Base-by-base conservation (phyloP, 37 sponge, comb jelly and placozoan species). In the Oscarella lobularis region DNA sequence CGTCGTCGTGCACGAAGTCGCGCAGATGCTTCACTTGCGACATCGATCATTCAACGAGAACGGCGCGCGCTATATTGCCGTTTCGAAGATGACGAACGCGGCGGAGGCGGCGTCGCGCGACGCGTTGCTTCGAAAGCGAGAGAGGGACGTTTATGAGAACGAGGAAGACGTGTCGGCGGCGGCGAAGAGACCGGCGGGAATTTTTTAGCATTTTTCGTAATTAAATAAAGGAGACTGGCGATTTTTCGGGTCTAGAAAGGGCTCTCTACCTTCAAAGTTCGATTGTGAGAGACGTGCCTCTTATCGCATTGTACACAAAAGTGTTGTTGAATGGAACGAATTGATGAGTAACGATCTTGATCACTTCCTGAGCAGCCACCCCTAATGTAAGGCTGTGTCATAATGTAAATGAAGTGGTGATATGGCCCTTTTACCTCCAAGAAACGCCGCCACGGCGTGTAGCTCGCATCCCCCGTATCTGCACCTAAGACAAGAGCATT, bases 261-360 rank as follows among this genome's bases (percentile, higher is more conserved):
- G n/a, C n/a, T n/a, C n/a, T n/a, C n/a, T n/a, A n/a, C n/a, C n/a
- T n/a, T n/a, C n/a, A n/a, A n/a, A n/a, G n/a, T 20, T 74, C 78
- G 35, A 82, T 66, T 37, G 88, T 85, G 36, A 84, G 1, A 6
- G 88, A 72, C 27, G 80, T 75, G 6, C 78, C 83, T 31, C 86
- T 74, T 29, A 78, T 79, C 73, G 85, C 98, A 71, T 90, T 85
- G 73, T 94, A 98, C n/a, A 98, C 71, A 36, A 84, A 80, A 0
- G 92, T 90, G 73, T 93, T 98, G 81, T 91, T 88, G 35, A 98
- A 79, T 36, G 99, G 99, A 6, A 98, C 86, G 81, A 86, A 98
- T 67, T 98, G 99, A 38, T 83, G 77, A 2, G 99, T 98, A 6
- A 98, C 66, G 0, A 98, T 74, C 38, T 98, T 98, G 41, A 98